A percentile compares a stretch with the other conserved stretches of the same genome.
Evolutionary conservation across 2,797 vertebrate genomes (phyloP).

Genomic region (Melopsittacus undulatus): DNA sequence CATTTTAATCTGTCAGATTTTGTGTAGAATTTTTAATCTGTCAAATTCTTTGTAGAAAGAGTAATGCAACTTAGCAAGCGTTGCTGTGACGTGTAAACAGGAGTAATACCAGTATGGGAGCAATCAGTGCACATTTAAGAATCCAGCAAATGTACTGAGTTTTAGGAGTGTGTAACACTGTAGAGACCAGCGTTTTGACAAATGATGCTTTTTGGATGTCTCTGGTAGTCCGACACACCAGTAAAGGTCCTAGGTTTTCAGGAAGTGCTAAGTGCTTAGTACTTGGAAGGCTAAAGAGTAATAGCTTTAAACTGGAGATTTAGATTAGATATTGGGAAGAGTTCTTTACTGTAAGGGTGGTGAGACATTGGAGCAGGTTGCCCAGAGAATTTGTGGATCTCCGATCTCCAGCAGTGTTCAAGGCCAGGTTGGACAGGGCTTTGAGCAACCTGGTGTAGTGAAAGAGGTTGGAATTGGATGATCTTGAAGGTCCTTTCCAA

Average conservation of each 20-base stretch:
- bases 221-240: not conserved
- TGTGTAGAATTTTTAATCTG: not conserved
- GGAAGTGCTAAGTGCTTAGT: not conserved
- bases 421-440: not conserved
- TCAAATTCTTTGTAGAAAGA: not conserved
- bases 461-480: not conserved
- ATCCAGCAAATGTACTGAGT: not conserved
- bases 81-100: not conserved
- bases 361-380: not conserved
- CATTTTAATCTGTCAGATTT: not conserved
- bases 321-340: not conserved
- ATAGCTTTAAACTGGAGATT: not conserved
- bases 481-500: not conserved
- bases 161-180: not conserved
- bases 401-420: not conserved
- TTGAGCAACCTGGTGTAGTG: not conserved
- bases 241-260: not conserved
- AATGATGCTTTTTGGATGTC: not conserved
- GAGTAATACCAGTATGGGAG: not conserved
- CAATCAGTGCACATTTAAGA: rapidly evolving
- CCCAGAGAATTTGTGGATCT: not conserved
- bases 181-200: not conserved
- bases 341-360: not conserved
- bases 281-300: not conserved
- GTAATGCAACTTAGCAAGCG: not conserved